Percentiles rank a stretch among this genome's conserved stretches.
Evolutionary conservation across 2,888 invertebrate species (phyloP).

Genomic region (Andrena minutula): DNA sequence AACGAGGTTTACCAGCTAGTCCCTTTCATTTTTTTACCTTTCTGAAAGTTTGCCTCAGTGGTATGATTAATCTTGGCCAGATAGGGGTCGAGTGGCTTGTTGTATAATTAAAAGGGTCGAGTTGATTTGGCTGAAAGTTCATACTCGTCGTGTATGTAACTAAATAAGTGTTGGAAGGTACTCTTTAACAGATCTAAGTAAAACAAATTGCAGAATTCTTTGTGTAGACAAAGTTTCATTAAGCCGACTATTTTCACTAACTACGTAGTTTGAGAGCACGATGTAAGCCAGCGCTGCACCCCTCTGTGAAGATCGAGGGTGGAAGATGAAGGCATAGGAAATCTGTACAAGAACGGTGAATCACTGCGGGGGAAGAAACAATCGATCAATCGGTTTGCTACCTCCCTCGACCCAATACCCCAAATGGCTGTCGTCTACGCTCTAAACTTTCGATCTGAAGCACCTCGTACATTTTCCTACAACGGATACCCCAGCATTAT

Average conservation of each 20-base stretch:
- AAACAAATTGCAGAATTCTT: background rate
- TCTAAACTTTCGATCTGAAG: background rate
- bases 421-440: background rate
- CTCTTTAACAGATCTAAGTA: background rate
- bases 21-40: background rate
- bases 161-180: background rate
- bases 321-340: background rate
- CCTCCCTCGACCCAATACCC: background rate
- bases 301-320: background rate
- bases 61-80: background rate
- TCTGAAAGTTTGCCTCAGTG: background rate
- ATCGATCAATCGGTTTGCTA: slow-evolving; percentile 10
- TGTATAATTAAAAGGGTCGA: background rate
- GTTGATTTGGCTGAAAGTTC: background rate
- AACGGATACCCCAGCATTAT: no score
- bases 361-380: background rate
- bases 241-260: background rate
- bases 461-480: background rate
- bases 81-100: slow-evolving; percentile 2
- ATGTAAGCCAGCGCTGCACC: background rate
- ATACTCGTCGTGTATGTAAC: background rate
- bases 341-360: slow-evolving; percentile 2
- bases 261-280: background rate
- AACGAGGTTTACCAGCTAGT: background rate
- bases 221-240: background rate